phyloP scores from a whole-genome alignment of 2,888 invertebrate genomes.

The Leptopilina drosophilae region DNA sequence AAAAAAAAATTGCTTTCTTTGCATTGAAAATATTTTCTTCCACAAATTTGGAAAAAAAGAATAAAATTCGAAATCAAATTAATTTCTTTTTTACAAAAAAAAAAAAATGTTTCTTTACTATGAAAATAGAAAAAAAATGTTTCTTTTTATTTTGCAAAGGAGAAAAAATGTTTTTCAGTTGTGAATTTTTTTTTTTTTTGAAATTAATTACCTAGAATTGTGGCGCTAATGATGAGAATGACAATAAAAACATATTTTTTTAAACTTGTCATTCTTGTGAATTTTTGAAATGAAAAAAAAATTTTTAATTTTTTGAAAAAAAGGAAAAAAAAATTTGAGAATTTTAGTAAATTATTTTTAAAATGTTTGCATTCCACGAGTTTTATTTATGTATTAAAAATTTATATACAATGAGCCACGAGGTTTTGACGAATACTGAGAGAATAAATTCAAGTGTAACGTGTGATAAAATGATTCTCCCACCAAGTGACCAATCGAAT shows the following conservation, averaged over 20 bases:
- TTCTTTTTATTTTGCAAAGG: too few relatives aligned
- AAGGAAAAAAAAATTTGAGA: too few relatives aligned
- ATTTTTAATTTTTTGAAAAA: not conserved
- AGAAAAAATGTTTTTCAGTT: too few relatives aligned
- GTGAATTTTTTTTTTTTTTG: not conserved
- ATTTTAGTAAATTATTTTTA: too few relatives aligned
- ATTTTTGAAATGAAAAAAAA: not conserved
- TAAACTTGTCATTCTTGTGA: constrained; percentile 44
- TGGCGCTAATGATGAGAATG: constrained; percentile 46
- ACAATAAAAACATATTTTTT: constrained; percentile 45
- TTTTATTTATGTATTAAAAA: not conserved
- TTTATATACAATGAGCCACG: not conserved
- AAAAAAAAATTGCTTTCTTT: too few relatives aligned
- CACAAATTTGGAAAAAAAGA: too few relatives aligned
- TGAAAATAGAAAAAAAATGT: too few relatives aligned
- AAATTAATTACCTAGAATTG: constrained; percentile 50
- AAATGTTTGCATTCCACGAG: constrained; percentile 1
- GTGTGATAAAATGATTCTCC: constrained; percentile 53
- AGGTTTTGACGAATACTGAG: constrained; percentile 49
- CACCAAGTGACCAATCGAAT: constrained; percentile 43
- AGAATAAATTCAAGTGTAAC: constrained; percentile 50
- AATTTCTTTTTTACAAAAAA: too few relatives aligned
- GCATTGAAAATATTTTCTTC: too few relatives aligned
- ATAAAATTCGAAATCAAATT: too few relatives aligned
- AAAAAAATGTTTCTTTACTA: too few relatives aligned